Evolutionary conservation across 30 jellyfish, hydroid and myxozoan genomes (phyloP), one percentile per base, ranked within the genome.

Genomic region (Hydractinia echinata): DNA sequence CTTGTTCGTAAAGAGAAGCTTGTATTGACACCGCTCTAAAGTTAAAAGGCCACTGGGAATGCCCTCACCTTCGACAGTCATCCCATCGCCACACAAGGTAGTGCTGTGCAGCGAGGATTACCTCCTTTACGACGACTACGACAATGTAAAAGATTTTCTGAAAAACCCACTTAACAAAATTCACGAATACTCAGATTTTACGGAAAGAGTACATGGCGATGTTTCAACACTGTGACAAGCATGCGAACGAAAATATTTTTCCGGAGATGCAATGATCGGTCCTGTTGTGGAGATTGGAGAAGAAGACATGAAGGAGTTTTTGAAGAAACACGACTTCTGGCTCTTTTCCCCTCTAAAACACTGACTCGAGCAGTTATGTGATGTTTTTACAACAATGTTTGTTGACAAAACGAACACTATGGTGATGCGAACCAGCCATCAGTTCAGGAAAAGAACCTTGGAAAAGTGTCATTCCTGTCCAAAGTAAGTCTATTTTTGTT

Each of bases 271-370:
- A 56, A 56, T n/a, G n/a, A 56, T 10, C 10, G 13, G 10, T 56
- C 68, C n/a, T 56, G 68, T n/a, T 56, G 68, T n/a, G 68, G 68
- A 10, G n/a, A 56, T 56, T 56, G 68, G 68, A 56, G n/a, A n/a
- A 9, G 13, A 9, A 56, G n/a, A n/a, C n/a, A n/a, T n/a, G n/a
- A n/a, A 9, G 68, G n/a, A 56, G n/a, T 9, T 56, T 56, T 56
- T 56, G 68, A 56, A n/a, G n/a, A n/a, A n/a, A n/a, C n/a, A n/a
- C n/a, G n/a, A n/a, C n/a, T n/a, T n/a, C n/a, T n/a, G n/a, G 68
- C 68, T 9, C 68, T 9, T 56, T 56, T 56, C n/a, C n/a, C 68
- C n/a, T n/a, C n/a, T n/a, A n/a, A n/a, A n/a, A n/a, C n/a, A n/a
- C n/a, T n/a, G n/a, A n/a, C n/a, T n/a, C n/a, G n/a, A n/a, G n/a